Evolutionary conservation across 2,888 invertebrate genomes (phyloP), one percentile per base, ranked within the genome.

Genomic region (Phymatocera aterrima): DNA sequence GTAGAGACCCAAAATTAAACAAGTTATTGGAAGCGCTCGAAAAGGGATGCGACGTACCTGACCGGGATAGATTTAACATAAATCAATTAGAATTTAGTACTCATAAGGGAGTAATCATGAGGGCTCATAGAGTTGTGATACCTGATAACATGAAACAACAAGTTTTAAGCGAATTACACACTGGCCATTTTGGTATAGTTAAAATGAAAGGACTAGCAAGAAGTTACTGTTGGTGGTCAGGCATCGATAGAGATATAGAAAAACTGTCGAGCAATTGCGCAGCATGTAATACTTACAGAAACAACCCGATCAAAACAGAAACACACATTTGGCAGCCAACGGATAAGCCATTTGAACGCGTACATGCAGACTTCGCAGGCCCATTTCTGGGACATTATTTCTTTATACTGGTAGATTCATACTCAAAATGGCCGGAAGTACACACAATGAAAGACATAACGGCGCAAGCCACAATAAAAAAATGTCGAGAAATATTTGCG

Each of bases 251-350:
- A 6, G 82, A 83, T 6, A 82, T 83, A 3, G 81, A 85, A n/a
- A 68, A 74, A 10, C 5, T 81, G 8, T 46, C 57, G 1, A 84
- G 82, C 65, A 57, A 79, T 0, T 84, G 83, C 46, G n/a, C 77
- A 4, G 8, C 78, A 1, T 84, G 84, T 28, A 15, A 82, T 2
- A 65, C 80, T 60, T 79, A 78, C n/a, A 79, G 77, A 6, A 54
- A 61, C 10, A 82, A 82, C 80, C 83, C 83, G 0, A 80, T 80
- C 0, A 81, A 78, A 48, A 65, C 79, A 0, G n/a, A 5, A 8
- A 24, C 77, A 18, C 78, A 83, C 72, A n/a, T 78, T 18, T 84
- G 84, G 82, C 61, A 81, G n/a, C 82, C 81, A 81, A 82, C 84
- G 6, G 61, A 78, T 0, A 80, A 80, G 0, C 83, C 82, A 8